Conservation (phyloP, 1,140 invertebrate species). For the Leptinotarsa lineolata region DNA sequence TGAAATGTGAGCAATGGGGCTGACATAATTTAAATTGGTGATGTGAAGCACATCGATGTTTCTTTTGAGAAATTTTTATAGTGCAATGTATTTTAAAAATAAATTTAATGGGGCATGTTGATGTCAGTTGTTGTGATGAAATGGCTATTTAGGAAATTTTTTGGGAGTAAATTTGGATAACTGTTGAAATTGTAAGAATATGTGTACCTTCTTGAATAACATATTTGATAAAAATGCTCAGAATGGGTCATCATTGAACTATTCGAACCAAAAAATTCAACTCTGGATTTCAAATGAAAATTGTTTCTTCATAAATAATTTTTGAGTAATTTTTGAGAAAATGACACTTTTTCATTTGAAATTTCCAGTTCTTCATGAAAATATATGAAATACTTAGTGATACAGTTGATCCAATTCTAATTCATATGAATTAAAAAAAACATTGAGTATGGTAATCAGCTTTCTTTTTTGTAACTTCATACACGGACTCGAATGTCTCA, state of each 20-base stretch:
- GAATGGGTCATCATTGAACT: not conserved
- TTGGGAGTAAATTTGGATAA: not conserved
- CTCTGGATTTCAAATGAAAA: too few species aligned
- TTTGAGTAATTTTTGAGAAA: too few species aligned
- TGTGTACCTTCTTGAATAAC: not conserved
- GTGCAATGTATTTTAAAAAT: slow-evolving; percentile 1
- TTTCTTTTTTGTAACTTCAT: too few species aligned
- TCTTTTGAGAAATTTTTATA: not conserved
- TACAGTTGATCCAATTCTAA: too few species aligned
- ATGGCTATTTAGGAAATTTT: slow-evolving; percentile 6
- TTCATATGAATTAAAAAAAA: too few species aligned
- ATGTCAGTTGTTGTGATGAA: slow-evolving; percentile 3
- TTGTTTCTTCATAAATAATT: too few species aligned
- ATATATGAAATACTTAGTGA: too few species aligned
- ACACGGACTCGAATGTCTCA: too few species aligned
- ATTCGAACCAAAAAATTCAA: too few species aligned
- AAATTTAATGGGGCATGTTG: not conserved
- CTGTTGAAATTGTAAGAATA: not conserved
- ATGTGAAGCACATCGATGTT: slow-evolving; percentile 5
- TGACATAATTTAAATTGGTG: not conserved
- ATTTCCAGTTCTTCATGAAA: too few species aligned
- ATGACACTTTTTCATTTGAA: too few species aligned
- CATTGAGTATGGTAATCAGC: too few species aligned
- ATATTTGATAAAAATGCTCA: not conserved
- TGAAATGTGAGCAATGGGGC: not conserved